Base-by-base conservation (phyloP, 92 coral and sea anemone species). In the Actinostola sp. region DNA sequence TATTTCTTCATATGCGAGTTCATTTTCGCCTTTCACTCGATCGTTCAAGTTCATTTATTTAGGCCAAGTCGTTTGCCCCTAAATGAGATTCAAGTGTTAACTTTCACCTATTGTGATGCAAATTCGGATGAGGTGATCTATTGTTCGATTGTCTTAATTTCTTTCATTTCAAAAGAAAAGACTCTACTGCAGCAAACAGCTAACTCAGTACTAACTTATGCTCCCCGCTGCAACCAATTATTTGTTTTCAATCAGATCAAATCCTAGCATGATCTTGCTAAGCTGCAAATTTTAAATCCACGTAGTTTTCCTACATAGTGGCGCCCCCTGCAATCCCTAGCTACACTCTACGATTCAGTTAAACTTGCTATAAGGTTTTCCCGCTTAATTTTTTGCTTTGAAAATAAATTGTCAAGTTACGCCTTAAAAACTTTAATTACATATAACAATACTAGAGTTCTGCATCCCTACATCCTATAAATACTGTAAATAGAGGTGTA, bases 111-210 rank as follows among this genome's bases (percentile, higher is more conserved):
- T 89, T 89, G 87, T 89, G 15, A 89, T 89, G 95, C 88, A 81
- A 89, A 89, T 89, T 86, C 80, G 57, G 84, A 89, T 89, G 88
- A 86, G 88, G 80, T 82, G 43, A 39, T 42, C 83, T 19, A 62
- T 82, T 78, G 82, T 86, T 77, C 75, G 67, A 78, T 77, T 80
- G 76, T 76, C 56, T 76, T 52, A 28, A 60, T 41, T 65, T 70
- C 86, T 76, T 79, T 79, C 81, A 73, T 45, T 20, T 27, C 49
- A 3, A 55, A 50, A 42, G 46, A 57, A 24, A 21, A 8, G 75
- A 15, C 62, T 44, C 55, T 25, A 21, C 43, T 28, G 67, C 55
- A 79, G 54, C 34, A 70, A 71, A 46, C 72, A 67, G 41, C 56
- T 46, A 29, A 42, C n/a, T n/a, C n/a, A n/a, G n/a, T n/a, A 41